Evolutionary conservation across 1,140 invertebrate genomes (phyloP), one percentile per base, ranked within the genome.

Genomic region (Scaptomyza pallida): DNA sequence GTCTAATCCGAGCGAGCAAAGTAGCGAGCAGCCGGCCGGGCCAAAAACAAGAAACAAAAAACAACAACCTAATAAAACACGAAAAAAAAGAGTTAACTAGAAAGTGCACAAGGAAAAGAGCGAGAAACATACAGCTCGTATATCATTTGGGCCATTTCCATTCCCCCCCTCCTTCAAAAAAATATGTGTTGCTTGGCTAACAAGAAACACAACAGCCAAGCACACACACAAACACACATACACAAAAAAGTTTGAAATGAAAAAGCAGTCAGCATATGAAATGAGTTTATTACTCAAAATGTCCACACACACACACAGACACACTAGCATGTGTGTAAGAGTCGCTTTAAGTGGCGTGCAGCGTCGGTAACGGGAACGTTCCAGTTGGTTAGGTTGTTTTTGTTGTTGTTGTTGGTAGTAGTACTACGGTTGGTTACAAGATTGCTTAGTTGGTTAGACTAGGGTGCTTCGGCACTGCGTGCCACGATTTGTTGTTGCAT

Each of bases 271-370:
- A 88, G 82, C 82, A 88, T 88, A 88, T 88, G 82, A 88, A 88
- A 88, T 88, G 78, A 88, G 82, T 88, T 88, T 88, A 88, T 88
- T 88, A 88, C 82, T 88, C 82, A 88, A 86, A 85, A 88, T 88
- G 78, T 56, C 44, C 44, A 43, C 33, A 45, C 40, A 56, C 57
- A 47, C 19, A 33, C 26, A 64, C 43, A 9, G 15, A 50, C 52
- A 41, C 13, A 35, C 37, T 44, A 45, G 23, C 41, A n/a, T 13
- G 16, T 60, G 56, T 40, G 19, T 68, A 75, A 55, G 68, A 75
- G 63, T 70, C 52, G 72, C 77, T 86, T 85, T 85, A 80, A 86
- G 80, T 85, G 81, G 80, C 73, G 67, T 80, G 76, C 76, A 79
- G 67, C 57, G 78, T 51, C 43, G 21, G 44, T 47, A 52, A 48